phyloP scores from a whole-genome alignment of 2,113 vertebrate genomes.

The Onychostoma macrolepis region DNA sequence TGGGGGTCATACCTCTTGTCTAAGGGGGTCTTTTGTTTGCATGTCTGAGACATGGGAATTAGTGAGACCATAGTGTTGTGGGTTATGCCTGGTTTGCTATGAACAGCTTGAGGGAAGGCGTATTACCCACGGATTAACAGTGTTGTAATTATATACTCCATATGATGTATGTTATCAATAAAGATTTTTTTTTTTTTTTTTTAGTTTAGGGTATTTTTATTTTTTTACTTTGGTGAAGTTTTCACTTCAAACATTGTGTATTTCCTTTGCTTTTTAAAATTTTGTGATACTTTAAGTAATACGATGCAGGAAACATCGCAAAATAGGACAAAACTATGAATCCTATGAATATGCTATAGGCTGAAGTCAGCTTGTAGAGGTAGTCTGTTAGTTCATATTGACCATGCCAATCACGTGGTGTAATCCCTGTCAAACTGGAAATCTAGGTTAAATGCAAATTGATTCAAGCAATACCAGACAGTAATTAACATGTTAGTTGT shows the following conservation, averaged over 20 bases:
- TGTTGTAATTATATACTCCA: constrained; percentile 22
- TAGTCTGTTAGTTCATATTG: constrained; percentile 33
- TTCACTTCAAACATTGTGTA: background rate
- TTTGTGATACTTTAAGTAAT: background rate
- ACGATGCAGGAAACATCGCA: background rate
- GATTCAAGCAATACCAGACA: constrained; percentile 70
- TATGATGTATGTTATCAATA: constrained; percentile 35
- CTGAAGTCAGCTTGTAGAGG: background rate
- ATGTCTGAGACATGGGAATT: constrained; percentile 61
- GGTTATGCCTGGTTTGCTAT: constrained; percentile 56
- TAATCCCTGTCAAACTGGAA: constrained; percentile 62
- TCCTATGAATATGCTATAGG: background rate
- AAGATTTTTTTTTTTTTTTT: background rate
- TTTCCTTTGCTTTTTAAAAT: background rate
- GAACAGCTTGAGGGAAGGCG: constrained; percentile 43
- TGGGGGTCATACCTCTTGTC: constrained; percentile 56
- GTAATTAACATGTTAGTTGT: constrained; percentile 66
- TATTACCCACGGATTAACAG: constrained; percentile 48
- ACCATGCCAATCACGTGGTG: constrained; percentile 25
- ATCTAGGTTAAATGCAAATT: constrained; percentile 79
- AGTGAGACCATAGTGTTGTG: constrained; percentile 56
- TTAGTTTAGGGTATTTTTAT: no score
- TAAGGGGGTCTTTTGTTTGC: constrained; percentile 65
- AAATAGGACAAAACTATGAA: background rate
- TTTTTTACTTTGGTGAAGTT: background rate